Conservation (phyloP, 2,113 vertebrate genomes). For the Sprattus sprattus region DNA sequence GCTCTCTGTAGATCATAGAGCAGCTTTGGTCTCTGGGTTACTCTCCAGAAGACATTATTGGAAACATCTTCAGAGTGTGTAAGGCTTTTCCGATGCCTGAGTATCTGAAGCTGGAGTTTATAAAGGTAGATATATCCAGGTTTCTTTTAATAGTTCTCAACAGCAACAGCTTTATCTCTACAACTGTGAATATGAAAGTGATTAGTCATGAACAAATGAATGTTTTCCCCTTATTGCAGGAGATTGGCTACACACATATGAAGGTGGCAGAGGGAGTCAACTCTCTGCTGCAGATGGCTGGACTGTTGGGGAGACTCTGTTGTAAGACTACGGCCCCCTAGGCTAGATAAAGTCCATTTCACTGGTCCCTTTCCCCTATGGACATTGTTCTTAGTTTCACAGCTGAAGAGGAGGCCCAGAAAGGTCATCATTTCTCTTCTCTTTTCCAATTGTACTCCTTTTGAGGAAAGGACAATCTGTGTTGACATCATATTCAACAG, state of each 20-base stretch:
- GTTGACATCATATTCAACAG: no score
- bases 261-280: conserved; percentile 89
- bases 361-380: not conserved
- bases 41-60: conserved; percentile 92
- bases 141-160: not conserved
- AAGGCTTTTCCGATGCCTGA: conserved; percentile 95
- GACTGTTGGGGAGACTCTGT: conserved; percentile 87
- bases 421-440: no score
- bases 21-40: conserved; percentile 96
- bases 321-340: conserved; percentile 80
- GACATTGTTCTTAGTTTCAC: not conserved
- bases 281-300: conserved; percentile 93
- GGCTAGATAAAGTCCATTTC: conserved; percentile 69
- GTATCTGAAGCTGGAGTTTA: conserved; percentile 95
- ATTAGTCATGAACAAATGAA: not conserved
- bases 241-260: conserved; percentile 96
- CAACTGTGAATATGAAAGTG: not conserved
- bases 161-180: not conserved
- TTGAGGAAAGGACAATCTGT: no score
- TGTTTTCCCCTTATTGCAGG: conserved; percentile 66
- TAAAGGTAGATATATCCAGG: conserved; percentile 77
- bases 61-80: conserved; percentile 95
- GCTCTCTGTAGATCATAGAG: conserved; percentile 77
- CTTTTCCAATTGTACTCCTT: no score
- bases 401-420: no score